These are phyloP conservation scores for Agapornis canus DNA, from an alignment of 2,797 vertebrate species.

Conservation along the genomic window DNA sequence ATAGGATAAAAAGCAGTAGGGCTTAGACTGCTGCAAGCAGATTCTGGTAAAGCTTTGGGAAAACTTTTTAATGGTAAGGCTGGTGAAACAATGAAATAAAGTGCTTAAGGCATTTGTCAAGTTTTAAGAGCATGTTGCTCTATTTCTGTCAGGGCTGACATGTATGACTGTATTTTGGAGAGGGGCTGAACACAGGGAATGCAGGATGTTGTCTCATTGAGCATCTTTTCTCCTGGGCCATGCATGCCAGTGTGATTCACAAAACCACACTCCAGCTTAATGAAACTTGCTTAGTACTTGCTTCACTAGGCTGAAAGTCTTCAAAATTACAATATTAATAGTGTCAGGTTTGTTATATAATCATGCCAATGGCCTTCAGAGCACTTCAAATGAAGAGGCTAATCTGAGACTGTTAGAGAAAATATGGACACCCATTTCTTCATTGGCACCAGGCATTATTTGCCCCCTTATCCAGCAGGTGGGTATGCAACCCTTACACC, in stretches of 20 bases:
- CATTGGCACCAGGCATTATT: not conserved
- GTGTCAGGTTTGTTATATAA: not conserved
- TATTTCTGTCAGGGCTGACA: not conserved
- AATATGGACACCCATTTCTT: not conserved
- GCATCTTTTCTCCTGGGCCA: fast-evolving
- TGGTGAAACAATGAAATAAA: not conserved
- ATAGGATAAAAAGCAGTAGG: not conserved
- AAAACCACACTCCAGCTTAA: not conserved
- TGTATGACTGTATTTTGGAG: not conserved
- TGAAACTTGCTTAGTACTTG: not conserved
- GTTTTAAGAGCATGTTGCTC: not conserved
- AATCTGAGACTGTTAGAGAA: not conserved
- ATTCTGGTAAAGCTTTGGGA: not conserved
- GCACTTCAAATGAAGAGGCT: not conserved
- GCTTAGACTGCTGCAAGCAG: not conserved
- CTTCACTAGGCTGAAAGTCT: not conserved
- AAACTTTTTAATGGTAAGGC: not conserved
- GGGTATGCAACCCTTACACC: not conserved
- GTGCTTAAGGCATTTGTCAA: not conserved
- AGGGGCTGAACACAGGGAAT: not conserved
- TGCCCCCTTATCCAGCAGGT: not conserved
- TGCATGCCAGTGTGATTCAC: not conserved
- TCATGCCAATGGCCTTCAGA: not conserved
- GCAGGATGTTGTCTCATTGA: not conserved
- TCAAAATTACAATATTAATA: not conserved